Evolutionary conservation across 1,140 invertebrate genomes (phyloP), one percentile per base, ranked within the genome.

Genomic region (Euglossa dilemma): DNA sequence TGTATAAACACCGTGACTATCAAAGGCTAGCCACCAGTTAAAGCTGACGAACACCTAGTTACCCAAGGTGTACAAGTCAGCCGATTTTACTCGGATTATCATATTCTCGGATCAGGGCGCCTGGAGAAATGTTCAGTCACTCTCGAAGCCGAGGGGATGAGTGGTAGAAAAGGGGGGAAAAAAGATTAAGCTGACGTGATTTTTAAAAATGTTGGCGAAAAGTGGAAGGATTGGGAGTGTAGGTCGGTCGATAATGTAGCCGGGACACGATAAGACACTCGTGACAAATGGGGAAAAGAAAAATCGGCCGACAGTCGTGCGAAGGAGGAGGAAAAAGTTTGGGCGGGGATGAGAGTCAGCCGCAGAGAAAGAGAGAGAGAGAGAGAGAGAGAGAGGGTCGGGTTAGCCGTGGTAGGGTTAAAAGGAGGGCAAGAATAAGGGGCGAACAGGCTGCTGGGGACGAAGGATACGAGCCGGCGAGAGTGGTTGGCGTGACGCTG

Each of bases 281-380:
- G 80, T 89, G 88, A 90, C 85, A 89, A 91, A 90, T 88, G 82
- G 87, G 87, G 73, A 73, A 80, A 50, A 57, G 64, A 67, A 73
- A 43, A 78, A 75, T 75, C 71, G 61, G 59, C 77, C 14, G 59
- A 63, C 14, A 36, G 63, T 52, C n/a, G 45, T 54, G 64, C 25
- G 52, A 59, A 61, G 54, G 9, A 2, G 66, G 6, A 23, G 14
- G 25, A 23, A 70, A 86, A 71, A 69, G 64, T 73, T 50, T 70
- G 6, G 56, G 45, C 25, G 28, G n/a, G 6, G 77, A 47, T 61
- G 77, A 80, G 76, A 81, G 50, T 25, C 47, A 28, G 47, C 84
- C 25, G 23, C 25, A 23, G 50, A 52, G 36, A 23, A 43, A 47
- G 23, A n/a, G 45, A 18, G 6, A 28, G 25, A 3, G 5, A 47